Percentiles rank a stretch among this genome's conserved stretches.
Conservation (phyloP, 2,113 vertebrate species). For the Riparia riparia region DNA sequence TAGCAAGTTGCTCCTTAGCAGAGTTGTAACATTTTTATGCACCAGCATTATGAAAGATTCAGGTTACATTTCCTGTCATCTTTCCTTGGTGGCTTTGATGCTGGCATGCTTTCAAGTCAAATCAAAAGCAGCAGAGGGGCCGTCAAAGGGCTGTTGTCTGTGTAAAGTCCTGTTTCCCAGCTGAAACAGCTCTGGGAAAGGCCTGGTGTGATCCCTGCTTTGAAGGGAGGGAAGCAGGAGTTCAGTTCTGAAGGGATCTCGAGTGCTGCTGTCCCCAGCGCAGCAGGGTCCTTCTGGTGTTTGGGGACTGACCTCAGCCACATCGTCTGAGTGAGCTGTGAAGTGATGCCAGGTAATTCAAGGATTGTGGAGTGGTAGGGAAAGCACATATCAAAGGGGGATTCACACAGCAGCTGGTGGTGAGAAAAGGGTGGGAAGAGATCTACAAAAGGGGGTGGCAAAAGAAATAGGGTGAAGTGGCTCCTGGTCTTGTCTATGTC, state of each 20-base stretch:
- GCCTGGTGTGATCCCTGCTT: not conserved
- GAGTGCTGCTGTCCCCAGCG: slow-evolving; percentile 21
- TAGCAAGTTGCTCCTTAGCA: not conserved
- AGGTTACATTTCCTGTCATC: not conserved
- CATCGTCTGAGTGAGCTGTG: not conserved
- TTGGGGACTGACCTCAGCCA: not conserved
- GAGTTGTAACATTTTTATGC: not conserved
- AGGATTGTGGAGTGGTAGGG: not conserved
- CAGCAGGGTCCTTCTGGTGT: not conserved
- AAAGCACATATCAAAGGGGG: not conserved
- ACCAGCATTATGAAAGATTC: not conserved
- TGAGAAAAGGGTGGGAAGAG: not conserved
- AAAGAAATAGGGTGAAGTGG: not conserved
- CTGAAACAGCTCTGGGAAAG: not conserved
- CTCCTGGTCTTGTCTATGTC: not conserved
- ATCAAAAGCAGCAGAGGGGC: not conserved
- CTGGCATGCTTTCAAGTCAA: not conserved
- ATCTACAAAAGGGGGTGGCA: not conserved
- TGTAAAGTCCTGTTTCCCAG: not conserved
- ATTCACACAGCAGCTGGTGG: not conserved
- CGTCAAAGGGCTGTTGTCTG: not conserved
- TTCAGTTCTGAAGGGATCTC: slow-evolving; percentile 13
- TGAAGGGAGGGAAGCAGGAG: slow-evolving; percentile 37
- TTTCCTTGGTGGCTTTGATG: not conserved
- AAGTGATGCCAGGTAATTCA: not conserved